Conservation (phyloP, 2,888 invertebrate species). For the Ctenicera cuprea region DNA sequence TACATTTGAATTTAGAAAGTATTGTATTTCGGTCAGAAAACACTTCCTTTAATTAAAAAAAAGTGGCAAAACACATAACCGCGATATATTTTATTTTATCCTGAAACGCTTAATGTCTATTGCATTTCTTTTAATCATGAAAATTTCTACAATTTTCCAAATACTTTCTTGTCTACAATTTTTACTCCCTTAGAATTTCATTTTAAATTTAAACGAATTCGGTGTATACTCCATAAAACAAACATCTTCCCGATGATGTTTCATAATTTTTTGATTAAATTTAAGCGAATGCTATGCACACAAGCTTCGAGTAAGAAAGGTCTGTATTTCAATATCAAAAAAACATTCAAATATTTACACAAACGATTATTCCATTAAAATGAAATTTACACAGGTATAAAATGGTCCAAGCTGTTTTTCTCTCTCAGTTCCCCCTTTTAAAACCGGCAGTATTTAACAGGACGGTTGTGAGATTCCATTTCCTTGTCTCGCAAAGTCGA, state of each 20-base stretch:
- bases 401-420: slow-evolving; percentile 65
- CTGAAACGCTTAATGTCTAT: too few species aligned
- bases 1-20: too few species aligned
- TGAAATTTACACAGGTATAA: slow-evolving; percentile 73
- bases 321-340: slow-evolving; percentile 73
- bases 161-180: too few species aligned
- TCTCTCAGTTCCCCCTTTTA: slow-evolving; percentile 63
- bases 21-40: too few species aligned
- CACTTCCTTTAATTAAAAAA: too few species aligned
- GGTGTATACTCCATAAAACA: slow-evolving; percentile 36
- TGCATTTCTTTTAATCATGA: too few species aligned
- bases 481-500: slow-evolving; percentile 65
- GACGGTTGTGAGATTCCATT: slow-evolving; percentile 64
- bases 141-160: too few species aligned
- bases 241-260: slow-evolving; percentile 64
- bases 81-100: too few species aligned
- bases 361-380: slow-evolving; percentile 75
- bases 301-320: slow-evolving; percentile 69
- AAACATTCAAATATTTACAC: slow-evolving; percentile 74
- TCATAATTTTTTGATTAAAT: slow-evolving; percentile 72
- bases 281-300: slow-evolving; percentile 70
- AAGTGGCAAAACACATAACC: too few species aligned
- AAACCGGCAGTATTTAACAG: slow-evolving; percentile 63
- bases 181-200: neutral
- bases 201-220: slow-evolving; percentile 52